phyloP scores from a whole-genome alignment of 2,888 invertebrate species.

The Mylabris sibirica region DNA sequence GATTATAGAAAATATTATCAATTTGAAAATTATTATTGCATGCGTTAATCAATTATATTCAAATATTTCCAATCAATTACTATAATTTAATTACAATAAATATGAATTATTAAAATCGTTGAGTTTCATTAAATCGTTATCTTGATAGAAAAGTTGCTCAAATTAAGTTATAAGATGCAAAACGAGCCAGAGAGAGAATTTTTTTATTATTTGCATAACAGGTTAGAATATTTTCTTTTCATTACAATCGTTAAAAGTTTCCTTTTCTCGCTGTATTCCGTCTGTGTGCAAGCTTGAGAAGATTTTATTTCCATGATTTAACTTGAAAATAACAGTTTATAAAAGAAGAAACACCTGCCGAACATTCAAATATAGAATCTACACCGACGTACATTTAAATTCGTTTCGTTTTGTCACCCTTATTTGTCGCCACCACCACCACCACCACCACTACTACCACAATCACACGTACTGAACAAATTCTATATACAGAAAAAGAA shows the following conservation, averaged over 20 bases:
- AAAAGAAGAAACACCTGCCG: slow-evolving; percentile 32
- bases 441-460: neutral
- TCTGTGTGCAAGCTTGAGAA: slow-evolving; percentile 28
- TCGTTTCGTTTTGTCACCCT: neutral
- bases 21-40: neutral
- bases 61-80: neutral
- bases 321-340: slow-evolving; percentile 44
- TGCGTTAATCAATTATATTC: neutral
- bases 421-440: slow-evolving; percentile 20
- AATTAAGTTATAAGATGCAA: slow-evolving; percentile 31
- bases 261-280: slow-evolving; percentile 38
- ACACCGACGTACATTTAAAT: slow-evolving; percentile 1
- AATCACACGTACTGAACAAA: neutral
- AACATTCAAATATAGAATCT: slow-evolving; percentile 16
- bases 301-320: slow-evolving; percentile 47
- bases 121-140: neutral
- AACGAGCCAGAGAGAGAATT: slow-evolving; percentile 28
- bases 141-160: neutral
- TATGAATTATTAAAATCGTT: neutral
- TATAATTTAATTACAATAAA: neutral
- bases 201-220: slow-evolving; percentile 38
- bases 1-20: slow-evolving; percentile 3
- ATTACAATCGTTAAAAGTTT: slow-evolving; percentile 50
- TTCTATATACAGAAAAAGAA: neutral
- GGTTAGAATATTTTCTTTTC: slow-evolving; percentile 46